Evolutionary conservation across 2,797 vertebrate genomes (phyloP).

Genomic region (Cercopithecus diana): DNA sequence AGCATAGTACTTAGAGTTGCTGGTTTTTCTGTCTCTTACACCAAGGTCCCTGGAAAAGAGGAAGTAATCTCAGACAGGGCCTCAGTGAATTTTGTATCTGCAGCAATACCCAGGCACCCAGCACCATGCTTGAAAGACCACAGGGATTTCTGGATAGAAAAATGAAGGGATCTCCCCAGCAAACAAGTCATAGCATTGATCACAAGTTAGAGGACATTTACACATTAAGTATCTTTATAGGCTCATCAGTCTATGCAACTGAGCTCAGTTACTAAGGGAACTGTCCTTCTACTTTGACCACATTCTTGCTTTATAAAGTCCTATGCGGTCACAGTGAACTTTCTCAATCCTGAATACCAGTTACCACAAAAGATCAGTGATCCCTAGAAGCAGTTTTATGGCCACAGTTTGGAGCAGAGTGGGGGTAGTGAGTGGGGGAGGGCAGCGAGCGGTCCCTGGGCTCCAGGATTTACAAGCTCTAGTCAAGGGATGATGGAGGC

Average conservation of each 20-base stretch:
- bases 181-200: background rate
- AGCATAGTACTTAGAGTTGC: background rate
- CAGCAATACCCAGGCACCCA: background rate
- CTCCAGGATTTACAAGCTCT: background rate
- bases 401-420: background rate
- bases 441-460: background rate
- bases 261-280: background rate
- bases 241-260: background rate
- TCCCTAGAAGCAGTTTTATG: background rate
- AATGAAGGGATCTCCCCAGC: background rate
- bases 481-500: background rate
- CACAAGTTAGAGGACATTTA: background rate
- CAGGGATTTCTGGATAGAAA: background rate
- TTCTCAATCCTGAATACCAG: background rate
- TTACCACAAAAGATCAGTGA: conserved; percentile 49
- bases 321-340: conserved; percentile 36
- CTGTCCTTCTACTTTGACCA: background rate
- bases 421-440: background rate
- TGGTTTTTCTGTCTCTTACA: background rate
- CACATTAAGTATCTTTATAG: background rate
- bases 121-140: background rate
- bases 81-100: background rate
- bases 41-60: background rate
- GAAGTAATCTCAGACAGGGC: background rate
- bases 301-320: background rate